Percentiles rank a stretch among this genome's conserved stretches.
Conservation (phyloP, 2,113 vertebrate species). For the Grus americana region DNA sequence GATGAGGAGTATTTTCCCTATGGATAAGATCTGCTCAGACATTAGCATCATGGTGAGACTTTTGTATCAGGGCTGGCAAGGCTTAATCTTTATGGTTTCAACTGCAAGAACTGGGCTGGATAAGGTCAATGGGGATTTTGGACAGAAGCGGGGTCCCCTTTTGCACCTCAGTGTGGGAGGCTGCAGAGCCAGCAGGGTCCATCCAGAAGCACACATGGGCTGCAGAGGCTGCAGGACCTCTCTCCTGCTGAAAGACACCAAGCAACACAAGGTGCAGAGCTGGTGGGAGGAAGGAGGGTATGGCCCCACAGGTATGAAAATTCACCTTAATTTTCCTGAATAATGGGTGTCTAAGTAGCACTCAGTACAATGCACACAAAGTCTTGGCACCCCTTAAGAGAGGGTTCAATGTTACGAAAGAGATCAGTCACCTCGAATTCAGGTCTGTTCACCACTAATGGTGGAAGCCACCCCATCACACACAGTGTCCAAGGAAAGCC, state of each 20-base stretch:
- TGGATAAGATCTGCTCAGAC: neutral
- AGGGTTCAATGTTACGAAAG: neutral
- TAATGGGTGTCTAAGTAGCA: neutral
- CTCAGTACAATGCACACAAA: rapidly evolving
- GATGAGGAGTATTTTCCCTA: neutral
- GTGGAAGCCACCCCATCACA: neutral
- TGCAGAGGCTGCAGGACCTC: neutral
- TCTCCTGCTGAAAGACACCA: neutral
- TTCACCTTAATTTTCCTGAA: neutral
- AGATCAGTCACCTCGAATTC: neutral
- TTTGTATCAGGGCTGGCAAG: neutral
- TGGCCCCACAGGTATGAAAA: neutral
- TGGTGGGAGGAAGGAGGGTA: neutral
- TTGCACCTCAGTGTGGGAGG: neutral
- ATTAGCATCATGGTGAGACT: neutral
- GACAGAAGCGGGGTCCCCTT: neutral
- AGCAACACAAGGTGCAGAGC: neutral
- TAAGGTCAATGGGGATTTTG: neutral
- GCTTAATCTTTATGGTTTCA: neutral
- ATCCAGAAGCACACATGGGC: neutral
- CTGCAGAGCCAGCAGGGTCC: neutral
- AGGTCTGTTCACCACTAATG: neutral
- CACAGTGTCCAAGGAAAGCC: neutral
- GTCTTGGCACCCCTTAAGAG: neutral
- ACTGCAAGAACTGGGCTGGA: neutral